Percentiles rank a stretch among this genome's conserved stretches.
phyloP scores from a whole-genome alignment of 2,113 vertebrate species.

The Chrysemys picta region DNA sequence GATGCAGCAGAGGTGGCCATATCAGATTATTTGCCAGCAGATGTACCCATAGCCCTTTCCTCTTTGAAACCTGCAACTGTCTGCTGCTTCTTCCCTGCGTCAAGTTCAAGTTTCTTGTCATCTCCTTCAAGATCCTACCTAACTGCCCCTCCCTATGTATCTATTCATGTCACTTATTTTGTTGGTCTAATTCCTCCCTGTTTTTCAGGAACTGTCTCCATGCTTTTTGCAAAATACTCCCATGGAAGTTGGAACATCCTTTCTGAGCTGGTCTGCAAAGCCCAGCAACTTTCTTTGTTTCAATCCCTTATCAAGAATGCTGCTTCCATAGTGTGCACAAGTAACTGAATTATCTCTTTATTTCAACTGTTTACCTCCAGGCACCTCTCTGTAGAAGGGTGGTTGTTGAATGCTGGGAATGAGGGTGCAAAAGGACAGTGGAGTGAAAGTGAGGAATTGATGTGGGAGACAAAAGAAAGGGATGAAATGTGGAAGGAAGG shows the following conservation, averaged over 20 bases:
- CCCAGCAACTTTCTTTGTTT: neutral
- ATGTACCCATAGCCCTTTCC: neutral
- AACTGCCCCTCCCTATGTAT: neutral
- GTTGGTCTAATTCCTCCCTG: neutral
- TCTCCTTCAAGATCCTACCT: neutral
- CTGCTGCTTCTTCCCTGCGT: neutral
- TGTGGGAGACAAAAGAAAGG: neutral
- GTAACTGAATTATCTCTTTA: neutral
- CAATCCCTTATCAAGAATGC: accelerated
- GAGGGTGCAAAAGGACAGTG: neutral
- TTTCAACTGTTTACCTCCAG: neutral
- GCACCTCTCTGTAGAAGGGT: neutral
- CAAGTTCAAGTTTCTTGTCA: neutral
- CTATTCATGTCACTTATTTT: neutral
- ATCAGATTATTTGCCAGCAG: neutral
- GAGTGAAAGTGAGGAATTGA: neutral
- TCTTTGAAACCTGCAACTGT: neutral
- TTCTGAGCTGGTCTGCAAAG: neutral
- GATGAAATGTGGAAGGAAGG: neutral
- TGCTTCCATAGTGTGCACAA: neutral
- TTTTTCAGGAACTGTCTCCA: neutral
- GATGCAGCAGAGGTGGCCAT: neutral
- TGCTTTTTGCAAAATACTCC: neutral
- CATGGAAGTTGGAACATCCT: neutral
- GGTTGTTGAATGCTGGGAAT: neutral